These are phyloP conservation scores for Panurus biarmicus DNA, from an alignment of 2,113 vertebrate genomes.

Conservation along the genomic window DNA sequence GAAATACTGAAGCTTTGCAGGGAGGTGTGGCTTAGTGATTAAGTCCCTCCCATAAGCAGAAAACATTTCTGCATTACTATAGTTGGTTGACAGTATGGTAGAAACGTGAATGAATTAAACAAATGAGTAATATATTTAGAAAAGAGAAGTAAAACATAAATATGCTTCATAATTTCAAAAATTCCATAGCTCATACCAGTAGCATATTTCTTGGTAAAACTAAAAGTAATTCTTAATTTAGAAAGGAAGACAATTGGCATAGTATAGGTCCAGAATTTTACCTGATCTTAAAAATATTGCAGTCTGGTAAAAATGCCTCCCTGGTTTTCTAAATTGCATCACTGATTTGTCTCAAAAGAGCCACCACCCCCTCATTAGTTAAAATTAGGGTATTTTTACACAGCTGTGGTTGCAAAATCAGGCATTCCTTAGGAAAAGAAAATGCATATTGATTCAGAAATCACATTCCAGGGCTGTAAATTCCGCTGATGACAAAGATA, in stretches of 20 bases:
- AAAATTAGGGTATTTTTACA: conserved; percentile 16
- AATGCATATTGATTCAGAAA: not conserved
- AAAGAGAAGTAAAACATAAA: conserved; percentile 48
- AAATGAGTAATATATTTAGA: conserved; percentile 69
- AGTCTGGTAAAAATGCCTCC: not conserved
- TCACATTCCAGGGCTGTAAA: conserved; percentile 5
- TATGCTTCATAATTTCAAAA: conserved; percentile 45
- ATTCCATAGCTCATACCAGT: conserved; percentile 58
- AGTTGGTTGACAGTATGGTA: conserved; percentile 60
- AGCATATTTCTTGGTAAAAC: conserved; percentile 52
- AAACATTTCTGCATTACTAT: conserved; percentile 59
- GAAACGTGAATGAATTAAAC: conserved; percentile 67
- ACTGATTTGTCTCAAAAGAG: conserved; percentile 7
- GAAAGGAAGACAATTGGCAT: conserved; percentile 38
- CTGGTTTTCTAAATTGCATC: not conserved
- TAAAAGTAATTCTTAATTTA: conserved; percentile 57
- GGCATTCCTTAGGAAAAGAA: not conserved
- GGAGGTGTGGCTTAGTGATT: conserved; percentile 70
- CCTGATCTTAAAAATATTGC: not conserved
- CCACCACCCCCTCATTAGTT: not conserved
- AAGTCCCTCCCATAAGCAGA: conserved; percentile 53
- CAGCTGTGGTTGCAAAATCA: not conserved
- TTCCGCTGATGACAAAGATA: not conserved
- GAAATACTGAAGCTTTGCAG: conserved; percentile 65
- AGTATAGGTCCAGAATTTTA: conserved; percentile 29